Conservation (phyloP, 1,140 invertebrate genomes). For the Phthorimaea operculella region DNA sequence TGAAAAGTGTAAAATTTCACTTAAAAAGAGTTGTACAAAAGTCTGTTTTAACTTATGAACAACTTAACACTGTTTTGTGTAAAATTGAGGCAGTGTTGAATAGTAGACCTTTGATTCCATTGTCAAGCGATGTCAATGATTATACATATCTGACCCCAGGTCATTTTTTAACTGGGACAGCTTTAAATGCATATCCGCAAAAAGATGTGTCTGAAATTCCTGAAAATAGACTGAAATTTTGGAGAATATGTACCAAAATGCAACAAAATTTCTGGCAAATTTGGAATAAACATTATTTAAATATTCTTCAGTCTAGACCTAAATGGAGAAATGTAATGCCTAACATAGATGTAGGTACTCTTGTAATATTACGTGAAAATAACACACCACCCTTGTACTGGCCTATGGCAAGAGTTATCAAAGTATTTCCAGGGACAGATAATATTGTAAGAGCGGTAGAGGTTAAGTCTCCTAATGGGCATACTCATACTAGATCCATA, state of each 20-base stretch:
- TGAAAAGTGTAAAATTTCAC: constrained; percentile 23
- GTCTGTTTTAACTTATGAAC: constrained; percentile 18
- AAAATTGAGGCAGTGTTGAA: constrained; percentile 28
- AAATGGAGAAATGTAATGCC: constrained; percentile 22
- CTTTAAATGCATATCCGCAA: constrained; percentile 10
- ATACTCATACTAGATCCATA: constrained; percentile 9
- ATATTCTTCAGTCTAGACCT: constrained; percentile 17
- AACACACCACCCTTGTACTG: constrained; percentile 28
- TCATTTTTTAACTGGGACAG: constrained; percentile 10
- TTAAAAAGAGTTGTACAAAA: constrained; percentile 39
- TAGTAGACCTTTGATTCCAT: constrained; percentile 13
- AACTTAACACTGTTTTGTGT: constrained; percentile 22
- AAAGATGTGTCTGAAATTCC: constrained; percentile 6
- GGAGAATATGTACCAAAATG: constrained; percentile 8
- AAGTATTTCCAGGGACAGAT: constrained; percentile 29
- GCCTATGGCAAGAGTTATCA: constrained; percentile 27
- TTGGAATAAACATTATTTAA: constrained; percentile 28
- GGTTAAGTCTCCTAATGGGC: constrained; percentile 14
- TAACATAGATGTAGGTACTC: constrained; percentile 17
- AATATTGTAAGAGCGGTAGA: constrained; percentile 21
- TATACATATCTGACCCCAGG: constrained; percentile 4
- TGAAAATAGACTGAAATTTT: constrained; percentile 12
- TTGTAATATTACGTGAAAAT: constrained; percentile 30
- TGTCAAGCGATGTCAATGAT: constrained; percentile 2
- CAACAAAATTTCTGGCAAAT: constrained; percentile 28